Percentiles rank a stretch among this genome's conserved stretches.
Conservation (phyloP, 2,797 vertebrate species). For the Eutrigla gurnardus region DNA sequence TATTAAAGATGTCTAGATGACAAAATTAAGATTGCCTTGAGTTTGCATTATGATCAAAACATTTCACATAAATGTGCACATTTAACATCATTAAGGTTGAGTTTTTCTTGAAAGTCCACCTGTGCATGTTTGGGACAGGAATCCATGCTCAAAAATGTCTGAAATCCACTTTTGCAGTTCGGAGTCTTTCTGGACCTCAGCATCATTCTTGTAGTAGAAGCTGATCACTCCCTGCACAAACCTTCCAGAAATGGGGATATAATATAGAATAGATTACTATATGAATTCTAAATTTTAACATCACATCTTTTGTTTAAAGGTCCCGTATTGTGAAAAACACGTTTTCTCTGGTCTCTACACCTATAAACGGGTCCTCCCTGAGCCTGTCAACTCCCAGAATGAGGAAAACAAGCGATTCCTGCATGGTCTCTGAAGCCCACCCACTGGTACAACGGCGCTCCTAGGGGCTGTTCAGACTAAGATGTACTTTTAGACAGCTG, state of each 20-base stretch:
- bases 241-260: slow-evolving; percentile 33
- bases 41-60: not conserved
- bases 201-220: slow-evolving; percentile 62
- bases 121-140: slow-evolving; percentile 40
- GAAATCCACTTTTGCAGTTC: slow-evolving; percentile 72
- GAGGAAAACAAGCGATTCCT: no score
- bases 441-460: no score
- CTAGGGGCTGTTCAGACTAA: no score
- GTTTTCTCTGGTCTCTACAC: no score
- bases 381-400: no score
- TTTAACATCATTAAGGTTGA: not conserved
- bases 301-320: no score
- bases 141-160: slow-evolving; percentile 66
- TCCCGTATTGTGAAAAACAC: no score
- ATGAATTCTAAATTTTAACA: not conserved
- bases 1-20: not conserved
- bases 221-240: slow-evolving; percentile 59
- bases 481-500: no score
- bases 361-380: no score
- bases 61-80: not conserved
- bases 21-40: no score
- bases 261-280: no score
- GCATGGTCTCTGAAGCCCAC: no score
- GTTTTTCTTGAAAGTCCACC: slow-evolving; percentile 36
- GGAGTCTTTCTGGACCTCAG: slow-evolving; percentile 53